Evolutionary conservation across 1,140 invertebrate genomes (phyloP).

Genomic region (Papilio glaucus): DNA sequence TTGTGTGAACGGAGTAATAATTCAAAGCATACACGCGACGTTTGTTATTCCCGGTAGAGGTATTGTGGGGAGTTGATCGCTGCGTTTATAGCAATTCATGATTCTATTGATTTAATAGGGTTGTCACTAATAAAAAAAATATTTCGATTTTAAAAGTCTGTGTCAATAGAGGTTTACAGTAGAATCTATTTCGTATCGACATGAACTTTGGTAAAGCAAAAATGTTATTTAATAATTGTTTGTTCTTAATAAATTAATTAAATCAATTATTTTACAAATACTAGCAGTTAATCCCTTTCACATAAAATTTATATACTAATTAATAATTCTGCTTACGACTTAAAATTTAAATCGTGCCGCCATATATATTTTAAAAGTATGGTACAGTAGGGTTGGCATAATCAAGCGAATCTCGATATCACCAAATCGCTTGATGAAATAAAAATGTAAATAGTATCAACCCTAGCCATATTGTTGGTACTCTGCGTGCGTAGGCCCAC

Average conservation of each 20-base stretch:
- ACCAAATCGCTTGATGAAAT: background rate
- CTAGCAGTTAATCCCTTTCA: too few relatives aligned
- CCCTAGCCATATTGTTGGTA: background rate
- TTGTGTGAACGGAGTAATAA: constrained; percentile 1
- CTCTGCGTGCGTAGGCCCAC: background rate
- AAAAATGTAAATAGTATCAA: background rate
- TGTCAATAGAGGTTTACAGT: too few relatives aligned
- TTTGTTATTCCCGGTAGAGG: constrained; percentile 10
- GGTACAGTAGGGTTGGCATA: background rate
- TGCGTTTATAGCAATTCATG: background rate
- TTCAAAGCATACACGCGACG: constrained; percentile 1
- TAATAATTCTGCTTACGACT: too few relatives aligned
- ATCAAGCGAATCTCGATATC: background rate
- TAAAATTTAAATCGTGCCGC: too few relatives aligned
- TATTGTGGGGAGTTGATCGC: background rate
- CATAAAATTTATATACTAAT: too few relatives aligned
- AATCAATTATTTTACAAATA: too few relatives aligned
- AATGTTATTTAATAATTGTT: too few relatives aligned
- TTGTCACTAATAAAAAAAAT: background rate
- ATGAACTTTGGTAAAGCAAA: too few relatives aligned
- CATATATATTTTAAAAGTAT: background rate
- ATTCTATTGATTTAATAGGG: constrained; percentile 12
- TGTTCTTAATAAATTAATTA: too few relatives aligned
- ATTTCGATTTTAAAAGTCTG: too few relatives aligned
- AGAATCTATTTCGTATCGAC: too few relatives aligned